Percentiles rank a stretch among this genome's conserved stretches.
Conservation (phyloP, 2,113 vertebrate species). For the Corythoichthys intestinalis region DNA sequence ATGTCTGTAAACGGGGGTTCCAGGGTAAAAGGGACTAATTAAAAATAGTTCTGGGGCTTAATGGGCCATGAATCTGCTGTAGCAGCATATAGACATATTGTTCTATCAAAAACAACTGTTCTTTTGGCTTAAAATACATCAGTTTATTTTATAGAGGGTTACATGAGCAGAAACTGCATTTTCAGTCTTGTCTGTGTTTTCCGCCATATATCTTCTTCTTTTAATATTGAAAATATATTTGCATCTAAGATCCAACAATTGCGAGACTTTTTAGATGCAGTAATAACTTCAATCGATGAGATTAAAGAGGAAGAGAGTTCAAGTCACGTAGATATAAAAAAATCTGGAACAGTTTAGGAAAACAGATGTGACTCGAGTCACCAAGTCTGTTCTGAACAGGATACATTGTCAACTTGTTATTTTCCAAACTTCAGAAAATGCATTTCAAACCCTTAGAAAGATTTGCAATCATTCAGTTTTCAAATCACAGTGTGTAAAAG, state of each 20-base stretch:
- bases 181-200: no score
- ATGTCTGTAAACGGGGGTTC: no score
- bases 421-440: not conserved
- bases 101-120: no score
- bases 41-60: no score
- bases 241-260: not conserved
- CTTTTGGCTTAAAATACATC: no score
- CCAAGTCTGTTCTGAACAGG: constrained; percentile 1
- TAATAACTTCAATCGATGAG: constrained; percentile 30
- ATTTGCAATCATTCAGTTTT: not conserved
- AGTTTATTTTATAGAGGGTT: no score
- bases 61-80: no score
- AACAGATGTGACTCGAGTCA: constrained; percentile 7
- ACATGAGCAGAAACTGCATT: no score
- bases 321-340: constrained; percentile 7
- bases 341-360: constrained; percentile 6
- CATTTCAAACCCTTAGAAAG: not conserved
- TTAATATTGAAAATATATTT: not conserved
- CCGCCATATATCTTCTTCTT: constrained; percentile 20
- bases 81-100: no score
- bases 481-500: not conserved
- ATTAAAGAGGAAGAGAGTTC: constrained; percentile 28
- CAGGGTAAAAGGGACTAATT: no score
- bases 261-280: constrained; percentile 30
- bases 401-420: not conserved